phyloP scores from a whole-genome alignment of 2,797 vertebrate genomes.

The Sebastes iracundus region DNA sequence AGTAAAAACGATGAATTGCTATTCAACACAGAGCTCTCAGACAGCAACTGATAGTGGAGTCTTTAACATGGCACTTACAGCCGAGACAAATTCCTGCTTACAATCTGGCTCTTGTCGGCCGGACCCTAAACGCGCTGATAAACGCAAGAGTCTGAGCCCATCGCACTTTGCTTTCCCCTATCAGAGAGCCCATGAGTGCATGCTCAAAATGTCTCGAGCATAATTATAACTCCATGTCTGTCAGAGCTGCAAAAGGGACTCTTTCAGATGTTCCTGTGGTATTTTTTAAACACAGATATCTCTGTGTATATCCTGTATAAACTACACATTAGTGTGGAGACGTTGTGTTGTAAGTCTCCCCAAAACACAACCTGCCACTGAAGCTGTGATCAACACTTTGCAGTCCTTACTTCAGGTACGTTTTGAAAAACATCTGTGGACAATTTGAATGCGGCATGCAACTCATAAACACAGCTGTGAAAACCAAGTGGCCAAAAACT shows the following conservation, averaged over 20 bases:
- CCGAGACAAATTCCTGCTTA: conserved; percentile 70
- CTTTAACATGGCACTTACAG: conserved; percentile 50
- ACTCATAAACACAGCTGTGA: conserved; percentile 76
- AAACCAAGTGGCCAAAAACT: conserved; percentile 45
- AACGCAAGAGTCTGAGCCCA: conserved; percentile 48
- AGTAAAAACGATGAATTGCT: neutral
- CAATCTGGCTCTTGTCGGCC: conserved; percentile 73
- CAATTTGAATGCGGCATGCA: conserved; percentile 61
- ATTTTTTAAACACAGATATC: neutral
- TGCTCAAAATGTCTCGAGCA: conserved; percentile 36
- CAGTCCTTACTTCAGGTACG: conserved; percentile 24
- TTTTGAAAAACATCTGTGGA: conserved; percentile 69
- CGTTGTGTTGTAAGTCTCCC: neutral
- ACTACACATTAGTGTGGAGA: neutral
- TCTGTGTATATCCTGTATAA: neutral
- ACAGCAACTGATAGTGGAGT: conserved; percentile 51
- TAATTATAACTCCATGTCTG: conserved; percentile 24
- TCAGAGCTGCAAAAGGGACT: neutral
- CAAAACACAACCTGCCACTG: conserved; percentile 19
- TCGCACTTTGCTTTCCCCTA: conserved; percentile 39
- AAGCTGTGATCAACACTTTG: conserved; percentile 5
- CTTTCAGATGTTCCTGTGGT: neutral
- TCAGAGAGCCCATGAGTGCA: conserved; percentile 44
- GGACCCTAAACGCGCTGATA: conserved; percentile 69
- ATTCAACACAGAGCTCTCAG: conserved; percentile 43